A percentile compares a stretch with the other conserved stretches of the same genome.
phyloP scores from a whole-genome alignment of 2,888 invertebrate species.

The Amorpha juglandis region DNA sequence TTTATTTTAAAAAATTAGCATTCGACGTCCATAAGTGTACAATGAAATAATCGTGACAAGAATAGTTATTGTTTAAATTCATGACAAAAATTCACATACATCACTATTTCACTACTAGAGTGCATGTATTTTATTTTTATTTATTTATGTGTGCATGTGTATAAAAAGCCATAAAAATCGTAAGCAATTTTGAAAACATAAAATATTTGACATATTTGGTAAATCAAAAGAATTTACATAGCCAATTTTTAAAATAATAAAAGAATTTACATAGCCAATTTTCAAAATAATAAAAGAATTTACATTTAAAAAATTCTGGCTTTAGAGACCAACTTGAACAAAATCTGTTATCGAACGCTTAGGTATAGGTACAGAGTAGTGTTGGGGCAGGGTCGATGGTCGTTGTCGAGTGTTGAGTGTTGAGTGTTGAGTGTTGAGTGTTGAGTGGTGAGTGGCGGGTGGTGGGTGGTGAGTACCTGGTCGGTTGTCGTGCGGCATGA shows the following conservation, averaged over 20 bases:
- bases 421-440: background rate
- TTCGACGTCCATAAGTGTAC: constrained; percentile 10
- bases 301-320: background rate
- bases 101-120: background rate
- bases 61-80: background rate
- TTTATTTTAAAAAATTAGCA: background rate
- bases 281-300: no score
- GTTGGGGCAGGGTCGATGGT: no score
- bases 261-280: no score
- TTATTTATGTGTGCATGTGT: no score
- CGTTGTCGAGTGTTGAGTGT: background rate
- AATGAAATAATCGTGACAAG: background rate
- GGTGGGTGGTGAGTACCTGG: constrained; percentile 66
- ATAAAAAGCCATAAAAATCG: background rate
- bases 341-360: no score
- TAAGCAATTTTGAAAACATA: background rate
- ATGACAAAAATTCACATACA: background rate
- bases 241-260: no score
- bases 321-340: background rate
- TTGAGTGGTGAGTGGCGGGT: background rate
- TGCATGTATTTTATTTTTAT: no score
- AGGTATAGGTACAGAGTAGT: no score
- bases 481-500: constrained; percentile 57
- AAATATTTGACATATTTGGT: background rate
- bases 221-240: background rate